Evolutionary conservation across 1,140 invertebrate species (phyloP), one percentile per base, ranked within the genome.

Genomic region (Gonioctena quinquepunctata): DNA sequence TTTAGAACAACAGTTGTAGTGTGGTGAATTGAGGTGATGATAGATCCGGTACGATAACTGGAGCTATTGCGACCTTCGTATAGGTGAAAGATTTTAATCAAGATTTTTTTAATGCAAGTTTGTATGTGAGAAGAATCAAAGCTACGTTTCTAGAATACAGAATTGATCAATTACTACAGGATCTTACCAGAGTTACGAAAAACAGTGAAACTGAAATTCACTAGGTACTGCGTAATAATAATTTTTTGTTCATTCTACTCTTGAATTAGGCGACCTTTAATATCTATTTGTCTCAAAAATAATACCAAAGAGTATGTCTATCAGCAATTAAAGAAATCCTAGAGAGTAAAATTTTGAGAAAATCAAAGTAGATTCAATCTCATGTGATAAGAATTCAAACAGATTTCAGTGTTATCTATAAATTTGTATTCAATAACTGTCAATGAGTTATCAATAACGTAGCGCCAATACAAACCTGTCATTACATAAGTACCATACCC

Each of bases 281-380:
- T 50, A 50, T 50, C 49, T 50, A 50, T 50, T 50, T 50, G 49
- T 50, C 49, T 50, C 49, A 50, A 19, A 50, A 50, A n/a, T 50
- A 50, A 50, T n/a, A 50, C 4, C 4, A 6, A n/a, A 50, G n/a
- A 50, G 49, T n/a, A 50, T n/a, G 4, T 50, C 49, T 50, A 50
- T 50, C 13, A 50, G n/a, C 4, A 16, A 50, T 50, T 50, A 50
- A 6, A 50, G 49, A 50, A 50, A 50, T 50, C 49, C n/a, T 5
- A 50, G 49, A 6, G 49, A 50, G 49, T n/a, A n/a, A 50, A 50
- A 50, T 50, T 19, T 50, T 4, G 49, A 50, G 13, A 50, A 50
- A 16, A 50, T 50, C n/a, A 50, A 50, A 50, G 3, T 50, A 50
- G n/a, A 50, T 50, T 50, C n/a, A n/a, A 50, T 50, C n/a, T 50